These are phyloP conservation scores for Stomatorhinus ivindoensis DNA, from an alignment of 2,113 vertebrate species.

Conservation along the genomic window DNA sequence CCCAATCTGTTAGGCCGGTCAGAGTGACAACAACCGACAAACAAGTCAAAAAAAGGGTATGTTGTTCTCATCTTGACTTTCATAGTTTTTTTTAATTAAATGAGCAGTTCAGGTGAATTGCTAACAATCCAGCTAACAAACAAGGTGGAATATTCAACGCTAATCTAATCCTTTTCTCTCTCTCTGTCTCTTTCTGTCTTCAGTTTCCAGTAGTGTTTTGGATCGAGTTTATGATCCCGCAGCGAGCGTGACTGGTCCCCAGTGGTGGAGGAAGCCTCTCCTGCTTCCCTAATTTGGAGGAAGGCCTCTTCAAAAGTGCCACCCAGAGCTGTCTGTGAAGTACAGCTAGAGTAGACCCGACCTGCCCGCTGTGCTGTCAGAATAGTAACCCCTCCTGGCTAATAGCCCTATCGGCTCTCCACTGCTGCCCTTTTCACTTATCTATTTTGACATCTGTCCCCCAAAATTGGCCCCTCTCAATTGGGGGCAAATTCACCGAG, in stretches of 20 bases:
- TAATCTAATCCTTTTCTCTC: neutral
- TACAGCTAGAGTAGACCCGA: neutral
- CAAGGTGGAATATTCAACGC: neutral
- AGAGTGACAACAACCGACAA: neutral
- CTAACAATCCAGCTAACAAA: neutral
- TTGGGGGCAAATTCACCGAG: neutral
- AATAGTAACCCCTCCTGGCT: neutral
- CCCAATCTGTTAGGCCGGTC: neutral
- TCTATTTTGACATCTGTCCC: slow-evolving; percentile 16
- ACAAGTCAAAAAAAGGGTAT: neutral
- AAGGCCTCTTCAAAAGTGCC: neutral
- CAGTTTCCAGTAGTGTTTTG: neutral
- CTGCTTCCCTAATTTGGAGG: neutral
- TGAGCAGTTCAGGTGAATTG: neutral
- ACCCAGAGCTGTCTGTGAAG: neutral
- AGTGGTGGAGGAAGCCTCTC: neutral
- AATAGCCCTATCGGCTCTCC: neutral
- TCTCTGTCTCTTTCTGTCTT: neutral
- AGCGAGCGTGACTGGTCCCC: neutral
- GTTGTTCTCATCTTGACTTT: neutral
- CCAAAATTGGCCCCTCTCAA: neutral
- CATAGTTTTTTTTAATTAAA: neutral
- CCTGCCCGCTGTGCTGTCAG: neutral
- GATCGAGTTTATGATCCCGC: neutral
- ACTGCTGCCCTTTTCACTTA: slow-evolving; percentile 2